Percentiles rank a stretch among this genome's conserved stretches.
These are phyloP conservation scores for Heliocidaris erythrogramma DNA, from an alignment of 35 echinoderm and acorn worm species.

Conservation along the genomic window DNA sequence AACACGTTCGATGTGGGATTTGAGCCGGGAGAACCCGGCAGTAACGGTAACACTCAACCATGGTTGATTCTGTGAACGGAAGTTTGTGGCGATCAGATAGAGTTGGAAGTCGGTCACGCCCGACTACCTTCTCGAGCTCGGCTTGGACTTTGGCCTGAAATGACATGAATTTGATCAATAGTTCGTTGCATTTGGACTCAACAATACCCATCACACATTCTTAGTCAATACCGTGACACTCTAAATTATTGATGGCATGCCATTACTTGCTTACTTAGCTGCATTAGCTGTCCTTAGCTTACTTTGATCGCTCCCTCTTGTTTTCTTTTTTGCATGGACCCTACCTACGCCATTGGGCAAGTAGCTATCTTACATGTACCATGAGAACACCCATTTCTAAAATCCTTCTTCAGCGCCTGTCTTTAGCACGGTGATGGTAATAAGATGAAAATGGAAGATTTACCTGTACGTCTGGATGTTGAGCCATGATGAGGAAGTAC, in stretches of 20 bases:
- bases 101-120: slow-evolving; percentile 62
- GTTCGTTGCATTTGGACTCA: not conserved
- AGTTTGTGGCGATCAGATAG: slow-evolving; percentile 64
- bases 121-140: slow-evolving; percentile 63
- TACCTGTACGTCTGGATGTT: not conserved
- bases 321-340: too few relatives aligned
- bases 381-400: not conserved
- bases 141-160: slow-evolving; percentile 36
- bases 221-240: not conserved
- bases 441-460: not conserved
- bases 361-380: not conserved
- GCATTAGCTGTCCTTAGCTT: not conserved
- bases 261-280: not conserved
- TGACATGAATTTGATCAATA: not conserved
- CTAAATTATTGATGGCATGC: not conserved
- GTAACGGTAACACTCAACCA: slow-evolving; percentile 55
- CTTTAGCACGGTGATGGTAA: not conserved
- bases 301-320: not conserved
- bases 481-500: slow-evolving; percentile 9
- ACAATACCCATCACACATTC: not conserved
- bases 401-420: not conserved
- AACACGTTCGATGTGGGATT: slow-evolving; percentile 51
- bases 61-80: slow-evolving; percentile 62
- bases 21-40: slow-evolving; percentile 40
- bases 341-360: too few relatives aligned